These are phyloP conservation scores for Drosophila pseudoobscura DNA, from an alignment of 1,140 invertebrate genomes.

Conservation along the genomic window DNA sequence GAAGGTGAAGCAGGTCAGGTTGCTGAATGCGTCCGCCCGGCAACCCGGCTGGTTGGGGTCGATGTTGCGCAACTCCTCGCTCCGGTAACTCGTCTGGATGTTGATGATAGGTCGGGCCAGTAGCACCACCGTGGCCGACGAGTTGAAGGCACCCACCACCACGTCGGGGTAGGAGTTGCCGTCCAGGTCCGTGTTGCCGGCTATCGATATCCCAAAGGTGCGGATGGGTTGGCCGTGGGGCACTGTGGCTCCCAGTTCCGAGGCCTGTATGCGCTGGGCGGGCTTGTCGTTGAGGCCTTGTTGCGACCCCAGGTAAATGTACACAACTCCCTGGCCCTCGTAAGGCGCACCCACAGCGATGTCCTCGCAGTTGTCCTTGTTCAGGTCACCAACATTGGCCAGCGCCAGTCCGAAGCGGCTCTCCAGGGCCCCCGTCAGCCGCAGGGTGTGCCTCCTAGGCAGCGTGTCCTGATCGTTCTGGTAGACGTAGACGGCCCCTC, in stretches of 20 bases:
- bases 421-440: conserved; percentile 88
- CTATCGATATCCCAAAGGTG: conserved; percentile 95
- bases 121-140: conserved; percentile 85
- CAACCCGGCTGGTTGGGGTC: conserved; percentile 92
- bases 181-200: conserved; percentile 95
- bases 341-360: conserved; percentile 96
- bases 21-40: conserved; percentile 85
- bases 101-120: conserved; percentile 94
- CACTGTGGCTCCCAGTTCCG: conserved; percentile 72
- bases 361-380: conserved; percentile 95
- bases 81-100: conserved; percentile 88
- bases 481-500: conserved; percentile 96
- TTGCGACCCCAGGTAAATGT: conserved; percentile 92
- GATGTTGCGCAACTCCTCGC: conserved; percentile 88
- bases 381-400: conserved; percentile 94
- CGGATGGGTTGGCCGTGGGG: conserved; percentile 84
- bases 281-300: conserved; percentile 89
- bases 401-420: conserved; percentile 94
- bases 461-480: conserved; percentile 86
- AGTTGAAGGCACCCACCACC: conserved; percentile 91
- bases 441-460: conserved; percentile 85
- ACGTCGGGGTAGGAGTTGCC: conserved; percentile 96
- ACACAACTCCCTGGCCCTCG: conserved; percentile 92
- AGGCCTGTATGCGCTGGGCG: conserved; percentile 86
- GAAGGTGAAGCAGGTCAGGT: conserved; percentile 94